Percentiles rank a stretch among this genome's conserved stretches.
These are phyloP conservation scores for Euschistus heros DNA, from an alignment of 1,140 invertebrate species.

Conservation along the genomic window DNA sequence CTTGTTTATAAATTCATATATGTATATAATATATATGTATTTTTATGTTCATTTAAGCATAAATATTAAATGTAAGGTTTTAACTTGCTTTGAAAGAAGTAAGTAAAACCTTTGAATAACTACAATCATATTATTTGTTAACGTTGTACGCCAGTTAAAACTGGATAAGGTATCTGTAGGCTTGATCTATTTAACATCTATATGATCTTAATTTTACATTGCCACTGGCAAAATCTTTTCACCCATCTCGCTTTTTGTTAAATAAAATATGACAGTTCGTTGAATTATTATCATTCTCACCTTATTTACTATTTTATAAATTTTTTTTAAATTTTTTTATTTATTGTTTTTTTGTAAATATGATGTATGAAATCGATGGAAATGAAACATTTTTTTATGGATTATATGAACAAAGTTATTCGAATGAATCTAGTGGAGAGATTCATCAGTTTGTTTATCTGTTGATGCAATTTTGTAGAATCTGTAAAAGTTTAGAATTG, in stretches of 20 bases:
- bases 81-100: not conserved
- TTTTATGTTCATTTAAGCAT: not conserved
- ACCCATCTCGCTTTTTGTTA: constrained; percentile 27
- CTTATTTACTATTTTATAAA: too few species aligned
- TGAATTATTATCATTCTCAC: constrained; percentile 10
- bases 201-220: constrained; percentile 25
- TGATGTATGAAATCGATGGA: too few species aligned
- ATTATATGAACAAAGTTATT: too few species aligned
- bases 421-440: too few species aligned
- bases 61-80: not conserved
- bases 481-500: too few species aligned
- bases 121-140: not conserved
- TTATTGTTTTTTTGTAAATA: too few species aligned
- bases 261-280: constrained; percentile 27
- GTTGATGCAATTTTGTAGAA: too few species aligned
- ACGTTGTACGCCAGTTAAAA: not conserved
- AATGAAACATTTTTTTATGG: too few species aligned
- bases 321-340: too few species aligned
- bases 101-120: not conserved
- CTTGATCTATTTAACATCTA: constrained; percentile 24
- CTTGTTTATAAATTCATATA: not conserved
- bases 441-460: too few species aligned
- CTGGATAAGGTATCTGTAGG: constrained; percentile 17
- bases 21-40: not conserved
- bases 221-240: constrained; percentile 24